Base-by-base conservation (phyloP, 2,113 vertebrate species). In the Pavo muticus region DNA sequence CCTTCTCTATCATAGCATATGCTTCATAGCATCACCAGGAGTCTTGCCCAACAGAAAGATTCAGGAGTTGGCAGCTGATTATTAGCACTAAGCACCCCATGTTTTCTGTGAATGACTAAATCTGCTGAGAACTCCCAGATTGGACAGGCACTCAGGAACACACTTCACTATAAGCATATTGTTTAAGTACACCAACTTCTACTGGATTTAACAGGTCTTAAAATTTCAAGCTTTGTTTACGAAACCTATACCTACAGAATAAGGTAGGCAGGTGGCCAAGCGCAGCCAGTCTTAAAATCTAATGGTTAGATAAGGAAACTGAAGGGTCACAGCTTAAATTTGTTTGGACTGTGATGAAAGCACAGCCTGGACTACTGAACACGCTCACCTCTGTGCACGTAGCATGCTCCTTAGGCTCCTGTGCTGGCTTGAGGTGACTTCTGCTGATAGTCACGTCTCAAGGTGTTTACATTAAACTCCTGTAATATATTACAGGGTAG, bases 171-270 rank as follows among this genome's bases (percentile, higher is more conserved):
- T 82, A 93, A 89, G 70, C 18, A 91, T 52, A 88, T 82, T 91
- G 90, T 95, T 96, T 91, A 94, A 94, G 56, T 88, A 16, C 59
- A 54, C 0, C 0, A 59, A 87, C 54, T 91, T 83, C 10, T 11
- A 35, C 2, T 76, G 85, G 90, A 86, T 90, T 95, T 91, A 92
- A 59, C 24, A 69, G 57, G 81, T 82, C 45, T 87, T 93, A 85
- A 89, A 80, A 94, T 88, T 87, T 92, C 94, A 92, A 54, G 45
- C 67, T 75, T 61, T 89, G 15, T 67, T 93, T 69, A 45, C 21
- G 81, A 73, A 72, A 67, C 50, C 30, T 29, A 1, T 42, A 92
- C 77, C 87, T 87, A 87, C 17, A 84, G 45, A 89, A 23, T 24
- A 83, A 73, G 44, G 44, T 4, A 64, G 68, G 84, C 87, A 91